Evolutionary conservation across 2,888 invertebrate genomes (phyloP), one percentile per base, ranked within the genome.

Genomic region (Drosophila robusta): DNA sequence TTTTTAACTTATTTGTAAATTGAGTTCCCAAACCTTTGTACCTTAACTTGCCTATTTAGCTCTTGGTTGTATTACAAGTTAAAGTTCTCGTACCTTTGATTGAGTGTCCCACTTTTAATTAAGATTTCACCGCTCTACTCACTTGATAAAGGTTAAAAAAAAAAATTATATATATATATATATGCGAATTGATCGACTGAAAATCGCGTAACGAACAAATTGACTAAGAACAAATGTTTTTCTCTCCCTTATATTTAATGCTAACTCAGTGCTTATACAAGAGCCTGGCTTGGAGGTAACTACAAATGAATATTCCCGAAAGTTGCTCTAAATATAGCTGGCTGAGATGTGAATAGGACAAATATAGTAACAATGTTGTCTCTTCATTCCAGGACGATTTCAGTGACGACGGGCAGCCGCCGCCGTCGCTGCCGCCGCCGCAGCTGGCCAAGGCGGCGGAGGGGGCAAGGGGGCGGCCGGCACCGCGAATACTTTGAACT

Each of bases 401-500:
- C 44, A 89, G 84, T 77, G 91, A 90, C 80, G 91, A 87, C 86
- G 90, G 84, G 80, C 88, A 83, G 70, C 82, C 88, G 78, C 87
- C 91, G 38, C 89, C 90, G 57, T 85, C 87, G 60, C 80, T 88
- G 76, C 89, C 90, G 67, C 89, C 91, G 58, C 90, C 91, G 38
- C 79, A 83, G 32, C 41, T 84, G 38, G 9, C 50, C 29, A 70
- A 78, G 39, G 49, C 51, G 39, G 49, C 51, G n/a, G 78, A 65
- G 65, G 65, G 58, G 66, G 55, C 56, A 67, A 54, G 46, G 66
- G 54, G 6, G 62, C 61, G 51, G 29, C 9, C 29, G 29, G 29
- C 9, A 73, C 38, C 55, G 60, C 58, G 74, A 93, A 94, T 79
- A 94, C 95, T 78, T 93, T 94, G 81, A 96, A 96, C 81, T 94